A percentile compares a stretch with the other conserved stretches of the same genome.
Evolutionary conservation across 2,888 invertebrate genomes (phyloP).

Genomic region (Melikaiella ostensackeni): DNA sequence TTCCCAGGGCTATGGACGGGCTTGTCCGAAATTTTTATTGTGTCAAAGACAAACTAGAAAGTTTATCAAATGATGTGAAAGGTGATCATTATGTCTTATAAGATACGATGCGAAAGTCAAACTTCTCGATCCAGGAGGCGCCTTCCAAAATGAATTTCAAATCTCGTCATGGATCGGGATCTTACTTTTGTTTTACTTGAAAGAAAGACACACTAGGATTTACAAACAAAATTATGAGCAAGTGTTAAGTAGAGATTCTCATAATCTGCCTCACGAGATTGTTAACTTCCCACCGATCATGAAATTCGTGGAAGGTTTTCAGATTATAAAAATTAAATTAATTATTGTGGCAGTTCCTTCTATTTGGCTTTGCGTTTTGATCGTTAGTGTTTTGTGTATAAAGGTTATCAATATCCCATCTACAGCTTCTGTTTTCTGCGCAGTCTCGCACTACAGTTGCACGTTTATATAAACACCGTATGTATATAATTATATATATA

Average conservation of each 20-base stretch:
- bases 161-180: slow-evolving; percentile 37
- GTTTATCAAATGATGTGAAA: slow-evolving; percentile 64
- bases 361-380: background rate
- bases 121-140: background rate
- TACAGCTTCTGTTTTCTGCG: slow-evolving; percentile 68
- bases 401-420: slow-evolving; percentile 58
- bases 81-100: slow-evolving; percentile 60
- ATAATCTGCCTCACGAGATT: slow-evolving; percentile 63
- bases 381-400: background rate
- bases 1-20: slow-evolving; percentile 68
- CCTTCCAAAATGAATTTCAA: background rate
- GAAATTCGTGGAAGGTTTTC: slow-evolving; percentile 49
- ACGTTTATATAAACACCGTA: slow-evolving; percentile 44
- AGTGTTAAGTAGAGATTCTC: slow-evolving; percentile 46
- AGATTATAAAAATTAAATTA: slow-evolving; percentile 60
- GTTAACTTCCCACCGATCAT: slow-evolving; percentile 47
- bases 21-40: slow-evolving; percentile 59
- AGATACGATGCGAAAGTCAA: slow-evolving; percentile 48
- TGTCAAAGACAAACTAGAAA: slow-evolving; percentile 59
- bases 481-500: slow-evolving; percentile 35
- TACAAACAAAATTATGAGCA: background rate
- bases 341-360: slow-evolving; percentile 44
- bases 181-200: slow-evolving; percentile 45
- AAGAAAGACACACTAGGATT: background rate
- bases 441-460: slow-evolving; percentile 58